Evolutionary conservation across 2,113 vertebrate species (phyloP).

Genomic region (Corvus cornix): DNA sequence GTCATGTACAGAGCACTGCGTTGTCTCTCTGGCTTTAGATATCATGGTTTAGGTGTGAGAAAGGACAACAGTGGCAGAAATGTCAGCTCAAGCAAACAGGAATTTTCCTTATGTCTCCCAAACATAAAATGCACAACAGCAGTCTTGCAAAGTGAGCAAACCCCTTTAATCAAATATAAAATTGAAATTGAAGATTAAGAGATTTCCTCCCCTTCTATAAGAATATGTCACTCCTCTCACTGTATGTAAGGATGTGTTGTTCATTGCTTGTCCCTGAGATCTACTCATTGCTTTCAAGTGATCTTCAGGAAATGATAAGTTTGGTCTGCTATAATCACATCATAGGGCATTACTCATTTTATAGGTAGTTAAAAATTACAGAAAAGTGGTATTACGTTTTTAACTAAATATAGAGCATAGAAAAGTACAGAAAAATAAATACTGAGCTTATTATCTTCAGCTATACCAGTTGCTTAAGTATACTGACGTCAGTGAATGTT

Average conservation of each 20-base stretch:
- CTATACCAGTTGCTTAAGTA: neutral
- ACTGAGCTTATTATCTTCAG: neutral
- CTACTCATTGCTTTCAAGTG: neutral
- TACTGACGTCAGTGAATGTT: neutral
- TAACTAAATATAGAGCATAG: neutral
- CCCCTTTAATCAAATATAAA: neutral
- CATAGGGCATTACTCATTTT: neutral
- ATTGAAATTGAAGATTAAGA: neutral
- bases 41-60: neutral
- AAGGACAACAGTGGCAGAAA: neutral
- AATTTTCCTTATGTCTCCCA: neutral
- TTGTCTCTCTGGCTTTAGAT: neutral
- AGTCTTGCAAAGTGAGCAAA: neutral
- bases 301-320: neutral
- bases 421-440: neutral
- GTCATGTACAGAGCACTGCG: neutral
- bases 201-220: neutral
- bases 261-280: neutral
- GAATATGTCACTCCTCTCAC: neutral
- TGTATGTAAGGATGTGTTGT: accelerated
- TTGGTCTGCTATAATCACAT: neutral
- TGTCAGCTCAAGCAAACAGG: neutral
- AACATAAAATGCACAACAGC: neutral
- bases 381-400: neutral
- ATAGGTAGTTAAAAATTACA: neutral